These are phyloP conservation scores for Palythoa heliodiscus DNA, from an alignment of 92 coral and sea anemone species.

Conservation along the genomic window DNA sequence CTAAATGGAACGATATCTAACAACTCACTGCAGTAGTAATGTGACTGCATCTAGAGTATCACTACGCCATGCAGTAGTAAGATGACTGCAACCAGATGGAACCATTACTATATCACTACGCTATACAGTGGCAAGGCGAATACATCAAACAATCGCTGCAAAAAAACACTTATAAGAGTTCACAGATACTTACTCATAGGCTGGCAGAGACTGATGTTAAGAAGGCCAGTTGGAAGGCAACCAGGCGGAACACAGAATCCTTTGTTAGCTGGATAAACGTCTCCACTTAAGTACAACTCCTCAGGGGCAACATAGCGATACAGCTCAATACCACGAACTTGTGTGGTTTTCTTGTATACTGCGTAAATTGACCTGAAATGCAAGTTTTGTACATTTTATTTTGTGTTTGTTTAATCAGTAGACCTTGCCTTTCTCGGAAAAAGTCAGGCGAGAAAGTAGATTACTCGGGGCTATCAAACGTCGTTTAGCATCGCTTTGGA, in stretches of 20 bases:
- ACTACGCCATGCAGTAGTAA: no score
- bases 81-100: no score
- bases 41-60: no score
- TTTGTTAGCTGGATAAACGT: slow-evolving; percentile 69
- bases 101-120: no score
- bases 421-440: neutral
- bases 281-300: slow-evolving; percentile 73
- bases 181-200: slow-evolving; percentile 69
- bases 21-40: no score
- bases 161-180: no score
- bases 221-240: slow-evolving; percentile 81
- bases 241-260: slow-evolving; percentile 86
- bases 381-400: neutral
- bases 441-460: no score
- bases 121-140: no score
- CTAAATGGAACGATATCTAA: no score
- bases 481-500: no score
- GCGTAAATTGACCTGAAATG: slow-evolving; percentile 70
- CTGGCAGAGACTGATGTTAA: slow-evolving; percentile 77
- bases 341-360: slow-evolving; percentile 64
- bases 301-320: slow-evolving; percentile 78
- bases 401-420: neutral
- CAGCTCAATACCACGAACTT: slow-evolving; percentile 68
- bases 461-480: no score
- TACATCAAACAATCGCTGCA: no score